Evolutionary conservation across 2,888 invertebrate genomes (phyloP), one percentile per base, ranked within the genome.

Genomic region (Amiota communis): DNA sequence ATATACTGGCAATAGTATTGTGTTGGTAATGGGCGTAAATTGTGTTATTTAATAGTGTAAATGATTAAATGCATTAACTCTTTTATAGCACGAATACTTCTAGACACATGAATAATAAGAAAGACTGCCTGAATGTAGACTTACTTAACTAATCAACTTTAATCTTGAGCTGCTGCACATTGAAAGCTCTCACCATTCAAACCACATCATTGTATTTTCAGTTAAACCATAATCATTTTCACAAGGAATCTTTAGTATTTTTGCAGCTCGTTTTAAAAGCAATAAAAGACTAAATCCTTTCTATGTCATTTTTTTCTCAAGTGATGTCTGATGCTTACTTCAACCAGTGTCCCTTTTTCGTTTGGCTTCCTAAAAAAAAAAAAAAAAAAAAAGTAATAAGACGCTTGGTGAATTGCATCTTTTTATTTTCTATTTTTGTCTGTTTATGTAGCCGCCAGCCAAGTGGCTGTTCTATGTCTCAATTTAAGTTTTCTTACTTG

Each of bases 231-330:
- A 36, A 6, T 36, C 36, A 36, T 36, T 36, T 36, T 36, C 36
- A 36, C 36, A 36, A 6, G 36, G 36, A 36, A 36, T 36, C 36
- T 6, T 36, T 6, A 36, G 36, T 36, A 36, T 36, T 36, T 51
- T n/a, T 3, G 53, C 77, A 85, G 78, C 74, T 74, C 81, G 81
- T 83, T 85, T 79, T 82, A 82, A 81, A 80, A 76, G 73, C 70
- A 75, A 80, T 76, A 83, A 81, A 84, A 84, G 49, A 47, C 3
- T 67, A 51, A 85, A 83, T 83, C 81, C 82, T 84, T 76, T 76
- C 85, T 79, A 77, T 75, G 73, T 72, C 13, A 20, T 49, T 59
- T 57, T 47, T 9, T 13, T 8, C 53, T 23, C 12, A 51, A 51
- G 47, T 67, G 51, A 49, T 69, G 20, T 65, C 12, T 57, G 20